phyloP scores from a whole-genome alignment of 2,113 vertebrate species.

The Gavialis gangeticus region DNA sequence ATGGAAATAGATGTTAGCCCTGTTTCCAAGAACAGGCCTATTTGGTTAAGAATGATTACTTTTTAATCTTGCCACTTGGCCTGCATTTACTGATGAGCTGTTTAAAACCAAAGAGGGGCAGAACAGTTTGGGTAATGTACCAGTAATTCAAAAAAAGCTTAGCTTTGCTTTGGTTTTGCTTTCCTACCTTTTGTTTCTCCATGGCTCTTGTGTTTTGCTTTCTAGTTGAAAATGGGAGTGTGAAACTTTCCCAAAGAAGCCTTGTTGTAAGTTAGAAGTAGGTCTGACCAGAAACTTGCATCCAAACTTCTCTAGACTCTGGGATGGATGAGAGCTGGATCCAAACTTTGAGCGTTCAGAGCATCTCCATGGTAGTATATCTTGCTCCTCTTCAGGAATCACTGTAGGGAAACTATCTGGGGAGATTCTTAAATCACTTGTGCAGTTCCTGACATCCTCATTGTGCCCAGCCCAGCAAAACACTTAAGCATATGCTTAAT shows the following conservation, averaged over 20 bases:
- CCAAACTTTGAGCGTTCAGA: background rate
- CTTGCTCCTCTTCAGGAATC: background rate
- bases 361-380: fast-evolving
- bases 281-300: background rate
- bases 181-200: conserved; percentile 4
- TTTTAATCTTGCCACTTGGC: fast-evolving
- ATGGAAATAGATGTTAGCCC: conserved; percentile 25
- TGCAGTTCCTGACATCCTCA: background rate
- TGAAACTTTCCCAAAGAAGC: background rate
- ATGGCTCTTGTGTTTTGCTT: background rate
- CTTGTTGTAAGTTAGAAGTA: fast-evolving
- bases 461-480: background rate
- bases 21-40: conserved; percentile 17
- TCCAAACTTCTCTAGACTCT: background rate
- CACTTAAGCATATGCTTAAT: fast-evolving
- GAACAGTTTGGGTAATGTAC: background rate
- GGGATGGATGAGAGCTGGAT: background rate
- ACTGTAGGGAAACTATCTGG: background rate
- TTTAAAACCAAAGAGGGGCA: conserved; percentile 17
- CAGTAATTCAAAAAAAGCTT: background rate
- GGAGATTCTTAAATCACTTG: background rate
- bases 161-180: background rate
- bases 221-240: background rate
- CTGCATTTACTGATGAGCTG: conserved; percentile 20
- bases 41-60: background rate